phyloP scores from a whole-genome alignment of 2,888 invertebrate species.

The Alloscopus bannaensis region DNA sequence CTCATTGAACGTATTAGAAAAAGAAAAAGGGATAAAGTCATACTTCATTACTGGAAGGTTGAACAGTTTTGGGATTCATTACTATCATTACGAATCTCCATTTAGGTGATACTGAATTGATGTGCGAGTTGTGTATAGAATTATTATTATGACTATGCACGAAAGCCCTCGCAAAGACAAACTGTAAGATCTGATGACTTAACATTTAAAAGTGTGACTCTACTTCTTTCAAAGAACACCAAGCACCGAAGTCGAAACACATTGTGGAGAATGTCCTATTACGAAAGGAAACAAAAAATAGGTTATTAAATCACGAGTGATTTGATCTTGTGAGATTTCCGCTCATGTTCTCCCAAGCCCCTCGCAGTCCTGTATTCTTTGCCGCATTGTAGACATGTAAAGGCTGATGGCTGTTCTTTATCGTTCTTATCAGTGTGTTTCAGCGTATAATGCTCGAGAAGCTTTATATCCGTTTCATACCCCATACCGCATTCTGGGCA shows the following conservation, averaged over 20 bases:
- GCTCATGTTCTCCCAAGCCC: not conserved
- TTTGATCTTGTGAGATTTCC: not conserved
- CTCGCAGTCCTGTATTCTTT: conserved; percentile 9
- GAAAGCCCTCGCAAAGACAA: too few species aligned
- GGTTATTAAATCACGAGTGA: not conserved
- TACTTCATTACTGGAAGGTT: too few species aligned
- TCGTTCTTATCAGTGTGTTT: too few species aligned
- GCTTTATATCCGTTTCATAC: not conserved
- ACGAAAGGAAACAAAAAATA: not conserved
- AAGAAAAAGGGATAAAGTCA: too few species aligned
- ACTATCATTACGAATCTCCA: too few species aligned
- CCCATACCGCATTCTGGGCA: not conserved
- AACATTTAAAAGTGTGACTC: not conserved
- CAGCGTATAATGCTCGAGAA: not conserved
- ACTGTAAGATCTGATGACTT: too few species aligned
- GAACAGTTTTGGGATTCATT: too few species aligned
- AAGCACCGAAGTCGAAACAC: not conserved
- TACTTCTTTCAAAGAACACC: not conserved
- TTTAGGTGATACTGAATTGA: too few species aligned
- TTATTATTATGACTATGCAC: too few species aligned
- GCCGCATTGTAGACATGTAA: conserved; percentile 1
- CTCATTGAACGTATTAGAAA: too few species aligned
- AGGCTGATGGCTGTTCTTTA: not conserved
- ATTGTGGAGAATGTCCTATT: not conserved
- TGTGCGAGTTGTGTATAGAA: too few species aligned